Percentiles rank a stretch among this genome's conserved stretches.
Conservation (phyloP, 2,888 invertebrate species). For the Daptonema setosum region DNA sequence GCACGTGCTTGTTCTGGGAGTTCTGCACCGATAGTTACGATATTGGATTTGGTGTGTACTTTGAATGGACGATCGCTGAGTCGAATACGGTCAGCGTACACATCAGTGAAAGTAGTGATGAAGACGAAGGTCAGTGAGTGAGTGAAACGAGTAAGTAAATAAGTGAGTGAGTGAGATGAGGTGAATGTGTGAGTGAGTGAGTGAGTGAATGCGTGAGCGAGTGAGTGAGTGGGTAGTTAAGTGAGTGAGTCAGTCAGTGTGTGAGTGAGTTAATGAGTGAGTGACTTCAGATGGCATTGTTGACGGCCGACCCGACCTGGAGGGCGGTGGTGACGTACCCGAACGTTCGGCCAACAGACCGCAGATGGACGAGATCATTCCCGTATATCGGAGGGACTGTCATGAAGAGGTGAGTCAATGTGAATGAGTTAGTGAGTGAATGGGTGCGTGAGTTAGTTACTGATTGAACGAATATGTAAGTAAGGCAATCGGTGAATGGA, state of each 20-base stretch:
- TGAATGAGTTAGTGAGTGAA: too few relatives aligned
- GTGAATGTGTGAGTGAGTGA: too few relatives aligned
- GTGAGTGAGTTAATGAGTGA: not conserved
- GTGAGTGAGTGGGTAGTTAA: too few relatives aligned
- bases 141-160: too few relatives aligned
- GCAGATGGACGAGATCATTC: constrained; percentile 60
- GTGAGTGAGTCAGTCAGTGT: too few relatives aligned
- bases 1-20: constrained; percentile 87
- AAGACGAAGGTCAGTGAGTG: constrained; percentile 38
- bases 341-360: constrained; percentile 30
- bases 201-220: too few relatives aligned
- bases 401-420: constrained; percentile 54
- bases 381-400: constrained; percentile 82
- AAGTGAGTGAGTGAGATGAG: too few relatives aligned
- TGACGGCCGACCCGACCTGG: constrained; percentile 37
- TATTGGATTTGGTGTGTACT: constrained; percentile 79
- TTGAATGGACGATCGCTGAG: constrained; percentile 61
- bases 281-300: not conserved
- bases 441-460: too few relatives aligned
- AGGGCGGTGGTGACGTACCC: constrained; percentile 34
- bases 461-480: too few relatives aligned
- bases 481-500: too few relatives aligned
- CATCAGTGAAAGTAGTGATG: constrained; percentile 81
- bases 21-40: constrained; percentile 96
- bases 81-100: constrained; percentile 65